Evolutionary conservation across 2,888 invertebrate species (phyloP).

Genomic region (Ormyrus thymus): DNA sequence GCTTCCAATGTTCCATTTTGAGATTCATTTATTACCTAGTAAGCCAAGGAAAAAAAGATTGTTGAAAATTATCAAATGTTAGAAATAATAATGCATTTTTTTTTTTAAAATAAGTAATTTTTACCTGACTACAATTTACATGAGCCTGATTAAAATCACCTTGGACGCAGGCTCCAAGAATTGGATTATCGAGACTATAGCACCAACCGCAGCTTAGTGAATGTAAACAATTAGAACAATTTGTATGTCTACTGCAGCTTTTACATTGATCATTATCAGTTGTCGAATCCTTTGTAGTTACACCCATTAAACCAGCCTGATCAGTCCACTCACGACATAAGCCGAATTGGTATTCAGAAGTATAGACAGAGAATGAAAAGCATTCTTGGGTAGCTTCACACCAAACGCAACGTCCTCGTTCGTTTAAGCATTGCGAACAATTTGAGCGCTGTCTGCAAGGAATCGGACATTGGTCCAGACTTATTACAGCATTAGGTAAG

Average conservation of each 20-base stretch:
- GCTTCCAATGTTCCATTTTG: conserved; percentile 75
- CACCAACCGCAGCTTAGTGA: conserved; percentile 97
- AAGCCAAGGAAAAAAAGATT: background rate
- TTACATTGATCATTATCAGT: conserved; percentile 83
- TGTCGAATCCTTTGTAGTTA: conserved; percentile 68
- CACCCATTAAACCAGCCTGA: conserved; percentile 78
- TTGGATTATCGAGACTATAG: conserved; percentile 90
- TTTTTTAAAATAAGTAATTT: conserved; percentile 68
- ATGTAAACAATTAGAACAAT: conserved; percentile 87
- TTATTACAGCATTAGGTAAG: conserved; percentile 81
- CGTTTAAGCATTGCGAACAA: conserved; percentile 89
- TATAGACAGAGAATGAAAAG: conserved; percentile 96
- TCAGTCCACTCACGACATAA: conserved; percentile 95
- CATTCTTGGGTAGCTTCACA: conserved; percentile 94
- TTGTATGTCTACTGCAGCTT: conserved; percentile 84
- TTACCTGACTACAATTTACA: conserved; percentile 81
- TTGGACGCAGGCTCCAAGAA: conserved; percentile 88
- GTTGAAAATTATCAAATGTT: background rate
- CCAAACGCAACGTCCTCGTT: conserved; percentile 94
- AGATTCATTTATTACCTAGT: conserved; percentile 77
- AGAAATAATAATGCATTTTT: background rate
- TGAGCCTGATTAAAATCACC: conserved; percentile 91
- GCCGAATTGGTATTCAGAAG: conserved; percentile 95
- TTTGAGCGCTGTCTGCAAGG: conserved; percentile 87
- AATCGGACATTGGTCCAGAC: conserved; percentile 83